Base-by-base conservation (phyloP, 2,797 vertebrate genomes). In the Meriones psammophilus region DNA sequence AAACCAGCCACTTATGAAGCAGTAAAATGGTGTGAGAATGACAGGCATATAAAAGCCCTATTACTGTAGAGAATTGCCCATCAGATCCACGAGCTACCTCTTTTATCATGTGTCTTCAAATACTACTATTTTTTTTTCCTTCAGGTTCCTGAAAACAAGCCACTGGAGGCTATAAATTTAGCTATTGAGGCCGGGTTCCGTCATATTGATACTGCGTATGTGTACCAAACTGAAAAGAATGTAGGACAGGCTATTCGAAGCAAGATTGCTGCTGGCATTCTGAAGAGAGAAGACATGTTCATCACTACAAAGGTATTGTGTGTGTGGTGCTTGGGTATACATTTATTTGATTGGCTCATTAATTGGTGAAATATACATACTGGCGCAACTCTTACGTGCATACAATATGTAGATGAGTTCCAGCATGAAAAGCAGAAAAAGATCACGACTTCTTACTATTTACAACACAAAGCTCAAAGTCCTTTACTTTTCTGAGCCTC, bases 261-360 rank as follows among this genome's bases (percentile, higher is more conserved):
- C 3, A 98, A 98, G 98, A 98, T 97, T 9, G 86, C 98, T 17
- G 96, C 98, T 78, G 98, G 97, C 1, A 54, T 81, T 33, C 97
- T 98, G 42, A 99, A 98, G 88, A 74, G 97, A 91, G 98, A 99
- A 33, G 98, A 99, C 2, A 95, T 99, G 8, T 99, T 99, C 12
- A 14, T 98, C 2, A 98, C 98, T 96, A 99, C 98, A 96, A 99
- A 99, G 99, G 98, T 95, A 87, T 54, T 68, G 30, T 88, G 60
- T 83, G 18, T 36, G 12, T 17, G 17, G 2, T 58, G 5, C 14
- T 58, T 2, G 36, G 22, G 7, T 91, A 1, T 33, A 50, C 39
- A 39, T 39, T 39, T 39, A 42, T 42, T 42, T 54, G 14, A 33
- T 42, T 56, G 20, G 24, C 30, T 42, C 28, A 83, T 20, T 56